These are phyloP conservation scores for Acromyrmex charruanus DNA, from an alignment of 1,140 invertebrate genomes.

Conservation along the genomic window DNA sequence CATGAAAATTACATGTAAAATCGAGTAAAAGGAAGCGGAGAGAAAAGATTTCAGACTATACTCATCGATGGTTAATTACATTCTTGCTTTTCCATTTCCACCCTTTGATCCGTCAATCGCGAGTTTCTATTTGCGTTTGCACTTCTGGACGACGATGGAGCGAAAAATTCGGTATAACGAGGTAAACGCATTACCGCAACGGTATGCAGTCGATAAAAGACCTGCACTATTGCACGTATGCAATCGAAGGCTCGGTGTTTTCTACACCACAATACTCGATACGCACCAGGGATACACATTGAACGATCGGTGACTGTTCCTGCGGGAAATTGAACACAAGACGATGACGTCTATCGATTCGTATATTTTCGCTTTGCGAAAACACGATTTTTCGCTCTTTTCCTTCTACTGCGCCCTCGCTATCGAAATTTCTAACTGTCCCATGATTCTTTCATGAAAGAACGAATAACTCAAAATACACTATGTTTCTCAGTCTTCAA, in stretches of 20 bases:
- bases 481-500: neutral
- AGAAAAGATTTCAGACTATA: neutral
- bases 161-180: conserved; percentile 56
- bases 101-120: neutral
- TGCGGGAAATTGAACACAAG: conserved; percentile 7
- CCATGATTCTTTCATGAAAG: neutral
- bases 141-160: neutral
- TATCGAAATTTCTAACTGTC: neutral
- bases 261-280: neutral
- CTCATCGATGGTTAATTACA: neutral
- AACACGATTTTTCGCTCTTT: conserved; percentile 49
- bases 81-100: neutral
- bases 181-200: conserved; percentile 38
- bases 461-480: neutral
- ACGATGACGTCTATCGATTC: conserved; percentile 41
- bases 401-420: neutral
- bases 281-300: neutral
- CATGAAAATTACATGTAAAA: neutral
- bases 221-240: conserved; percentile 48
- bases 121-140: conserved; percentile 18
- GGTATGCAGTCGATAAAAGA: conserved; percentile 62
- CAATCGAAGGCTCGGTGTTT: conserved; percentile 27
- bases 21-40: neutral
- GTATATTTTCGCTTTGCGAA: conserved; percentile 20
- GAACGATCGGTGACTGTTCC: conserved; percentile 33